These are phyloP conservation scores for Phymanthus crucifer DNA, from an alignment of 92 coral and sea anemone species.

Conservation along the genomic window DNA sequence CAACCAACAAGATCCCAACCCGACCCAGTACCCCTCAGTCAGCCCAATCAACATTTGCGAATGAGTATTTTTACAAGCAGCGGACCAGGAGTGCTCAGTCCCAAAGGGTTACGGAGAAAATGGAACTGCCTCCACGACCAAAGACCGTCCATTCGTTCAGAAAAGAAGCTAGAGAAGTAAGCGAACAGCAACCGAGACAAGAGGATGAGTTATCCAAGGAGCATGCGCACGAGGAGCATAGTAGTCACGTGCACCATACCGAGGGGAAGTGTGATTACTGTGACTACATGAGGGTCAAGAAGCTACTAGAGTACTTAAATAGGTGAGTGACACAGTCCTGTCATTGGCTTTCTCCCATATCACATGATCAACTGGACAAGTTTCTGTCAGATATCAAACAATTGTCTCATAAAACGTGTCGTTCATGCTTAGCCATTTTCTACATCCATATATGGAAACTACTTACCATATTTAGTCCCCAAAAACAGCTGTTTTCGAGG, in stretches of 20 bases:
- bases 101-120: constrained; percentile 67
- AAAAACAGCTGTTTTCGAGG: no score
- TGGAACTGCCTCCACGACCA: constrained; percentile 78
- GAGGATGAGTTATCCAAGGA: constrained; percentile 39
- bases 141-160: constrained; percentile 65
- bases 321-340: constrained; percentile 37
- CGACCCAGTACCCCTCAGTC: constrained; percentile 37
- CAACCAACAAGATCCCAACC: constrained; percentile 34
- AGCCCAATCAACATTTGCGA: constrained; percentile 55
- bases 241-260: constrained; percentile 71
- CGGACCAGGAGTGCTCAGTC: constrained; percentile 83
- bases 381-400: no score
- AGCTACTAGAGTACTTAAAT: constrained; percentile 70
- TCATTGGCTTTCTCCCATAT: neutral
- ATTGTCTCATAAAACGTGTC: no score
- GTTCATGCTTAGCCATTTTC: no score
- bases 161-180: constrained; percentile 25
- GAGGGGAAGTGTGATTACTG: constrained; percentile 88
- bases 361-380: no score
- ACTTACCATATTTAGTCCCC: no score
- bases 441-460: no score
- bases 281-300: constrained; percentile 74
- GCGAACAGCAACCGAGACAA: constrained; percentile 16
- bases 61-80: constrained; percentile 63
- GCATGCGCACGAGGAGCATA: constrained; percentile 45